Base-by-base conservation (phyloP, 30 jellyfish, hydroid and myxozoan species). In the Aurelia sp. region DNA sequence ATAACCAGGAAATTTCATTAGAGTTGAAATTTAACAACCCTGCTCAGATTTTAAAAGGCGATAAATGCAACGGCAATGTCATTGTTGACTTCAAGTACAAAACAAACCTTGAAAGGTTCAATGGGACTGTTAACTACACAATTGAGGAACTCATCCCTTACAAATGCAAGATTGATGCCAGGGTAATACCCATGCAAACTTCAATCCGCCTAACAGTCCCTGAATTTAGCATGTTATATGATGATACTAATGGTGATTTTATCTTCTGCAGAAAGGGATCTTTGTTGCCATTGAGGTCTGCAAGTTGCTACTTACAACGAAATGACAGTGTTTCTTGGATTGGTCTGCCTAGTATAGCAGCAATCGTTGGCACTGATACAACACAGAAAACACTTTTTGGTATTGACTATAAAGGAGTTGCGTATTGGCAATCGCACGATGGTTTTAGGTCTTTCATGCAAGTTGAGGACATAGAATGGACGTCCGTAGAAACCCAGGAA, bases 211-310 rank as follows among this genome's bases (percentile, higher is more conserved):
- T 44, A 3, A 44, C 55, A 44, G 48, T 61, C 27, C 52, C 88
- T 23, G 78, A 50, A 11, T 77, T 77, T 50, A 62, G 88, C 78
- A 60, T 77, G 60, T 58, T 77, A 9, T 77, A 11, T 77, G 88
- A 77, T 77, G 88, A 61, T 6, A 53, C 41, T 3, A 77, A 77
- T 19, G 30, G 63, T 44, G 78, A 77, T 19, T 21, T 77, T 27
- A 58, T 53, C 61, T 16, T 77, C 57, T 77, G 88, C 78, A 30
- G 15, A 22, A 44, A 44, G 55, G 8, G 15, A 44, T 44, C 55
- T 13, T 0, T 7, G 3, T 12, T 44, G 8, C 3, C 55, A 44
- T 3, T 44, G 55, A 61, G 19, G 23, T 21, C 11, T n/a, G 18
- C 21, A 23, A 21, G 19, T 31, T 77, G 88, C 67, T 77, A 22